phyloP scores from a whole-genome alignment of 2,113 vertebrate species.

The Psammodynastes pulverulentus region DNA sequence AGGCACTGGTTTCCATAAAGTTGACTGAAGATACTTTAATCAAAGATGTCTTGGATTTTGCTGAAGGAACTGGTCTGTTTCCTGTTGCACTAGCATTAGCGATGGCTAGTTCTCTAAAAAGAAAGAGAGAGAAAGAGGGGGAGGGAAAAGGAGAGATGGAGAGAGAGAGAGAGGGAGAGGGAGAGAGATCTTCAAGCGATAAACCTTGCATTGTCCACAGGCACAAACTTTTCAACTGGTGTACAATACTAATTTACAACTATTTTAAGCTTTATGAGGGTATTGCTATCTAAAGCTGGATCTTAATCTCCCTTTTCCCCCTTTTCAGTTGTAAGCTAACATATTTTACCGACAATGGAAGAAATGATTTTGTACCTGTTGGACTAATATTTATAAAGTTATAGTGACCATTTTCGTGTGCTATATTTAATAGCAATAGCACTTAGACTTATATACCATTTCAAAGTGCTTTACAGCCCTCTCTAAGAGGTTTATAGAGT shows the following conservation, averaged over 20 bases:
- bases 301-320: neutral
- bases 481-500: too few species aligned
- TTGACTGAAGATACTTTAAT: neutral
- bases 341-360: neutral
- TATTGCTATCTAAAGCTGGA: neutral
- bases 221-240: neutral
- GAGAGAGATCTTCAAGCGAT: neutral
- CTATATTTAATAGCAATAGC: neutral
- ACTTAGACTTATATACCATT: too few species aligned
- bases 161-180: too few species aligned
- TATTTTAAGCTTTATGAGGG: neutral
- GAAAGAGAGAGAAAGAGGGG: neutral
- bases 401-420: neutral
- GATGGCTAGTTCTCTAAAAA: neutral
- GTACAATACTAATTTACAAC: neutral
- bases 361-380: neutral
- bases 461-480: too few species aligned
- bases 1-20: neutral
- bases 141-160: neutral
- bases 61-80: neutral
- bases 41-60: neutral
- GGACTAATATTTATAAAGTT: neutral
- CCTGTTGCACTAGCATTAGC: neutral
- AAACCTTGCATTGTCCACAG: neutral
- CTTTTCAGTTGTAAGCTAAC: neutral